A percentile compares a stretch with the other conserved stretches of the same genome.
phyloP scores from a whole-genome alignment of 2,113 vertebrate genomes.

The Ovis canadensis region DNA sequence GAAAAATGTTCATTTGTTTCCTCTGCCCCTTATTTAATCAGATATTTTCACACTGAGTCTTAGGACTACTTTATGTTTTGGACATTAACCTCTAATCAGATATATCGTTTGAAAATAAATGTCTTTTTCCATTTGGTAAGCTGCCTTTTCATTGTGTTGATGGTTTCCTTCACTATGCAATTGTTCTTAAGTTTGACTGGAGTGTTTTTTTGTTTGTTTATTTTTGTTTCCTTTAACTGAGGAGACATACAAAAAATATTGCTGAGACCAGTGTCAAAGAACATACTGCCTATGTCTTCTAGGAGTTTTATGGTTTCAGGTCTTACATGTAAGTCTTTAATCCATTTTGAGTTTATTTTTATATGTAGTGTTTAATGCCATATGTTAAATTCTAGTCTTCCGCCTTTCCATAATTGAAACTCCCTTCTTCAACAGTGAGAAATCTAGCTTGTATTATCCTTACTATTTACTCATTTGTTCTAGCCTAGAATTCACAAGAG shows the following conservation, averaged over 20 bases:
- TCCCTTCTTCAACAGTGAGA: not conserved
- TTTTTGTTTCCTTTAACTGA: not conserved
- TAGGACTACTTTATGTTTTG: too few species aligned
- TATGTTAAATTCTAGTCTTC: not conserved
- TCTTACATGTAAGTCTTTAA: not conserved
- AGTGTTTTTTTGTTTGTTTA: not conserved
- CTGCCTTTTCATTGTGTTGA: not conserved
- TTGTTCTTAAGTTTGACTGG: not conserved
- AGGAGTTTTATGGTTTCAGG: not conserved
- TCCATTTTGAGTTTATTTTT: not conserved
- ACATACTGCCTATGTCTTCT: not conserved
- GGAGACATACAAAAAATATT: not conserved
- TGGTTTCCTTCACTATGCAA: not conserved
- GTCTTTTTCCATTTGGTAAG: not conserved
- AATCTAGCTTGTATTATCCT: not conserved
- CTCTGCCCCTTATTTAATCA: not conserved
- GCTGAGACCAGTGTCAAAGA: not conserved
- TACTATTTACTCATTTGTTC: not conserved
- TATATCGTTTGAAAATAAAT: not conserved
- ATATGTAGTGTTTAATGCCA: not conserved
- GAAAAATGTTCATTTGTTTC: not conserved
- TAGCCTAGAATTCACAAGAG: not conserved
- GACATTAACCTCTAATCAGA: not conserved
- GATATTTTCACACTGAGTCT: not conserved
- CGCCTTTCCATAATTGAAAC: not conserved